These are phyloP conservation scores for Malurus cyaneus DNA, from an alignment of 2,113 vertebrate genomes.

Conservation along the genomic window DNA sequence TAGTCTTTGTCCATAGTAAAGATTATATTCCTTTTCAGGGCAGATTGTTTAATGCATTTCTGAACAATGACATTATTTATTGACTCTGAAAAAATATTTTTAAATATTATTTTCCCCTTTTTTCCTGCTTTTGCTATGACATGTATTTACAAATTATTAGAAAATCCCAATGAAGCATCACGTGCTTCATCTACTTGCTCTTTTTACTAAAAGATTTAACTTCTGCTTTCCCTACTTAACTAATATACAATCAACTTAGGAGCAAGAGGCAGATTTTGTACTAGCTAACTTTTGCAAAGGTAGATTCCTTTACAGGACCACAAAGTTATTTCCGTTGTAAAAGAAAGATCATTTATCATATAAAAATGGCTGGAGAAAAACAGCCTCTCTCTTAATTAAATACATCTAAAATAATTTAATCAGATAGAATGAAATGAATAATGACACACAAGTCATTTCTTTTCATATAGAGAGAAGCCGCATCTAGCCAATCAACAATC, in stretches of 20 bases:
- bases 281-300: background rate
- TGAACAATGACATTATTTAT: background rate
- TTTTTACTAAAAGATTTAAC: background rate
- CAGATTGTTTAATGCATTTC: background rate
- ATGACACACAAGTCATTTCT: background rate
- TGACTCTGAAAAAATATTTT: background rate
- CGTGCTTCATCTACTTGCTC: background rate
- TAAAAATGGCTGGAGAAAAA: background rate
- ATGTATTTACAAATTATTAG: background rate
- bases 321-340: background rate
- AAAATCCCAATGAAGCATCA: background rate
- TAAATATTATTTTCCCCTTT: rapidly evolving
- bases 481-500: background rate
- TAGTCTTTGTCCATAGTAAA: background rate
- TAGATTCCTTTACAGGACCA: background rate
- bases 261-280: background rate
- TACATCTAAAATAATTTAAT: background rate
- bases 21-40: background rate
- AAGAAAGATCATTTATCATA: background rate
- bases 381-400: background rate
- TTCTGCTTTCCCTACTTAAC: background rate
- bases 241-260: background rate
- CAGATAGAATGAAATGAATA: background rate
- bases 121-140: background rate
- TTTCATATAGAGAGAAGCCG: background rate